These are phyloP conservation scores for Lutjanus argentimaculatus DNA, from an alignment of 2,797 vertebrate genomes.

Conservation along the genomic window DNA sequence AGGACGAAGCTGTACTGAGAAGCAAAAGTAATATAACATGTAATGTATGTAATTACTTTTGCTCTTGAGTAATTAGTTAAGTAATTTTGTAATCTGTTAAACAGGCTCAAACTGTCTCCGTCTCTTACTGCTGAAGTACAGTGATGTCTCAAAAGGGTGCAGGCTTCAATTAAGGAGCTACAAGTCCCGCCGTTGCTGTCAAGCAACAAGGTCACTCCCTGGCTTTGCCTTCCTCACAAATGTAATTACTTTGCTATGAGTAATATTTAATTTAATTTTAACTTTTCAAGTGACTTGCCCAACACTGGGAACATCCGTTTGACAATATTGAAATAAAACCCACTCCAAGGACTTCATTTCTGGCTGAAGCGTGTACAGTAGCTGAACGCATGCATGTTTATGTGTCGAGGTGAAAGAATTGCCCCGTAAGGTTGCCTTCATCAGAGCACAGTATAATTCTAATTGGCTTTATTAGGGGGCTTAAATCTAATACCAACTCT, in stretches of 20 bases:
- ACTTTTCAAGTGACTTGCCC: background rate
- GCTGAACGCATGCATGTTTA: background rate
- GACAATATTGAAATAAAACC: background rate
- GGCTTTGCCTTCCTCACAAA: background rate
- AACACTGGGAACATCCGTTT: background rate
- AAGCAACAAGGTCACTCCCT: too few species aligned
- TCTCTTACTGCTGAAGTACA: too few species aligned
- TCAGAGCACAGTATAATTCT: slow-evolving; percentile 72
- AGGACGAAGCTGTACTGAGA: background rate
- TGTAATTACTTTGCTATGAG: background rate
- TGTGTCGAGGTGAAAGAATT: slow-evolving; percentile 48
- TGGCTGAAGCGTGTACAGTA: background rate
- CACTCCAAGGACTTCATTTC: background rate
- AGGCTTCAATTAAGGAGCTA: too few species aligned
- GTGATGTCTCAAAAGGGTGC: too few species aligned
- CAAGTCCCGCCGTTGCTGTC: too few species aligned
- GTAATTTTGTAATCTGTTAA: too few species aligned
- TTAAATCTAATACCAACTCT: slow-evolving; percentile 78
- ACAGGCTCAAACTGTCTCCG: too few species aligned
- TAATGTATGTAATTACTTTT: background rate
- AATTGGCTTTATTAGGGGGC: slow-evolving; percentile 82
- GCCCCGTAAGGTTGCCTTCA: slow-evolving; percentile 64
- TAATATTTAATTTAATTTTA: background rate
- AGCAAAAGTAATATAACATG: background rate
- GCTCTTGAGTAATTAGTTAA: slow-evolving; percentile 2